Conservation (phyloP, 2,888 invertebrate species). For the Sicus ferrugineus region DNA sequence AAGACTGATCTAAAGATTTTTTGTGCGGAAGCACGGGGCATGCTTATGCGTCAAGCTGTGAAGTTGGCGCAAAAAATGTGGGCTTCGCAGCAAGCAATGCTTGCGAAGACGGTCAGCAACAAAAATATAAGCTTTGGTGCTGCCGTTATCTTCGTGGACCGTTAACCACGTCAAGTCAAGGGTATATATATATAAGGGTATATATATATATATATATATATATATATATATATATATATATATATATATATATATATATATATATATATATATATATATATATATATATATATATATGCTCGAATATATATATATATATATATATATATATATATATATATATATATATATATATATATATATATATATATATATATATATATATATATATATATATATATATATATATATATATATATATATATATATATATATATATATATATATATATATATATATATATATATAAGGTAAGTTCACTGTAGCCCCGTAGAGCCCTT, state of each 20-base stretch:
- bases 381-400: neutral
- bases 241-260: constrained; percentile 17
- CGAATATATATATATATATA: constrained; percentile 10
- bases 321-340: neutral
- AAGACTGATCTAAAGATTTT: too few relatives aligned
- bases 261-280: constrained; percentile 17
- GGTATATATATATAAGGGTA: too few relatives aligned
- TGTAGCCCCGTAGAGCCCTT: too few relatives aligned
- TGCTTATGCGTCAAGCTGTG: too few relatives aligned
- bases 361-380: neutral
- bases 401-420: neutral
- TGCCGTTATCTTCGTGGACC: too few relatives aligned
- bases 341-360: neutral
- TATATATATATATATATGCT: constrained; percentile 14
- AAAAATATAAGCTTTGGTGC: too few relatives aligned
- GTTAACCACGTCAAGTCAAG: too few relatives aligned
- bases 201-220: constrained; percentile 17
- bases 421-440: neutral
- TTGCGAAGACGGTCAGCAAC: too few relatives aligned
- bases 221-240: constrained; percentile 9
- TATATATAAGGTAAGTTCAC: constrained; percentile 5
- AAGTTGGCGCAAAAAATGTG: too few relatives aligned
- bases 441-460: constrained; percentile 9
- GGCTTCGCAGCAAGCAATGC: too few relatives aligned
- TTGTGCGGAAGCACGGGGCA: too few relatives aligned